Evolutionary conservation across 2,888 invertebrate species (phyloP), one percentile per base, ranked within the genome.

Genomic region (Hoplodrina blanda): DNA sequence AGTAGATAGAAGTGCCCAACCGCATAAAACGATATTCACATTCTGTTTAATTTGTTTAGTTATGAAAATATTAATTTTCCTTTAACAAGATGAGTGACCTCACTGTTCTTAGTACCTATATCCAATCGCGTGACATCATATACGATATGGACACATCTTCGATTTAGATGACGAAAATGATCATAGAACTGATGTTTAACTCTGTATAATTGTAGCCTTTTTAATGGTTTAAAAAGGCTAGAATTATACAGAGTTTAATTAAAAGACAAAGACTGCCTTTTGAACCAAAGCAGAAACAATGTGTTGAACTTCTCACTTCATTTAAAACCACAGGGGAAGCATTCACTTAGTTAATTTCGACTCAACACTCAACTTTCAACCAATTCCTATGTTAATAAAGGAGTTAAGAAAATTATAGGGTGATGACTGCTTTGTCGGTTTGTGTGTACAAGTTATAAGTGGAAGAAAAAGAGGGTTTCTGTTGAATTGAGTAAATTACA

Each of bases 331-430:
- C 78, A 76, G 53, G 78, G 65, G 77, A 76, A 62, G 62, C 60
- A 78, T 80, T 76, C 62, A 46, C 50, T 62, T 59, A 49, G 73
- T 80, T 81, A 76, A 81, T 83, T 81, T 78, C 41, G 33, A 76
- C 80, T 80, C 61, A 54, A 73, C 78, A 71, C 77, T 68, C 71
- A 68, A 83, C 65, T 80, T 83, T 59, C 60, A 68, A 61, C 70
- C 68, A 68, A 80, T 81, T 81, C 66, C 73, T 73, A 81, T 80
- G 81, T 68, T 81, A 83, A 81, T 83, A 68, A 80, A 76, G 66
- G 65, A 70, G 73, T 70, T 62, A 66, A 55, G 69, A 65, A 76
- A 83, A 76, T 83, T 83, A 83, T 73, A 66, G 60, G 65, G 65
- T 54, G 63, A 68, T 56, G 65, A 64, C 54, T 72, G 76, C 20